Evolutionary conservation across 2,113 vertebrate genomes (phyloP).

Genomic region (Sylvietta virens): DNA sequence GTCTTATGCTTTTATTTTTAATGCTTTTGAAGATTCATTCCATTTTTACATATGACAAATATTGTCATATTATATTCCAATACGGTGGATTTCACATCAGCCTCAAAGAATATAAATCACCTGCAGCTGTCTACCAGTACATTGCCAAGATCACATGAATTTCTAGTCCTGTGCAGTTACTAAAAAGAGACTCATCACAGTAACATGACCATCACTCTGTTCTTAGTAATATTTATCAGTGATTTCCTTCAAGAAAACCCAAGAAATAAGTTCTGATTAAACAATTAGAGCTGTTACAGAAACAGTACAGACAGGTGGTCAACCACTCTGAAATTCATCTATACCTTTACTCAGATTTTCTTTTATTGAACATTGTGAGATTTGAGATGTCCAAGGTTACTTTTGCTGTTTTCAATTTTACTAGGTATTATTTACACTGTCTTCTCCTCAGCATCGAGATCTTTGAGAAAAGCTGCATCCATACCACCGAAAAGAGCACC

Average conservation of each 20-base stretch:
- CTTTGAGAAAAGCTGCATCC: background rate
- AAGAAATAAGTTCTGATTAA: background rate
- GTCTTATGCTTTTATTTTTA: background rate
- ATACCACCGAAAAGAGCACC: background rate
- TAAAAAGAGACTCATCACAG: background rate
- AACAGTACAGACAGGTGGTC: background rate
- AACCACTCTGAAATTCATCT: background rate
- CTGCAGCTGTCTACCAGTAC: background rate
- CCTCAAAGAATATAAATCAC: background rate
- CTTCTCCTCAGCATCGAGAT: background rate
- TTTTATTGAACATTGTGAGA: background rate
- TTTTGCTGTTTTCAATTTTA: background rate
- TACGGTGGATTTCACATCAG: background rate
- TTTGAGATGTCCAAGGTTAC: background rate
- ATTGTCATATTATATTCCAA: background rate
- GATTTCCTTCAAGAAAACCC: background rate
- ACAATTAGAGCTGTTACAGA: background rate
- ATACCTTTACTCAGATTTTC: background rate
- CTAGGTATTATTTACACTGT: background rate
- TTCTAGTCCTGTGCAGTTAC: background rate
- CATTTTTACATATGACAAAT: background rate
- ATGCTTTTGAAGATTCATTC: background rate
- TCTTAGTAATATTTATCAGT: background rate
- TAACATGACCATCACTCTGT: background rate
- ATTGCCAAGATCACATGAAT: background rate